Conservation (phyloP, 2,113 vertebrate species). For the Carassius carassius region DNA sequence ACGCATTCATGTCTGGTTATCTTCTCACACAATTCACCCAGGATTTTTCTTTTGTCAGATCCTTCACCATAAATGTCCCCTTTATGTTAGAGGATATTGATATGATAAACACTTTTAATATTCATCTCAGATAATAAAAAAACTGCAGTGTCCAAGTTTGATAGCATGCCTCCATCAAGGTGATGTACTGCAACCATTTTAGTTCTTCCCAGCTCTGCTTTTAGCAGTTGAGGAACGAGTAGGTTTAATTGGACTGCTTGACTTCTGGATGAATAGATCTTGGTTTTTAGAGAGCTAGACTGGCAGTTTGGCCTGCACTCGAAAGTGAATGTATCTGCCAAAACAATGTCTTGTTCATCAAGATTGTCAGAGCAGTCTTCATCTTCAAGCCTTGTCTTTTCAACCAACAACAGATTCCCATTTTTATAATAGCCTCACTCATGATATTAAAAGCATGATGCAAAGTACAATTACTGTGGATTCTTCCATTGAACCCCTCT, state of each 20-base stretch:
- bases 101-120: conserved; percentile 62
- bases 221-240: conserved; percentile 62
- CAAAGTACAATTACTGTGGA: neutral
- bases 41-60: neutral
- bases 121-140: conserved; percentile 67
- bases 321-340: conserved; percentile 61
- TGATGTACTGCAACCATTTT: conserved; percentile 71
- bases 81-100: conserved; percentile 29
- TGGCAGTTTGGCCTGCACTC: conserved; percentile 66
- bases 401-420: conserved; percentile 35
- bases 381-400: conserved; percentile 29
- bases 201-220: conserved; percentile 62
- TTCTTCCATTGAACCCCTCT: neutral
- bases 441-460: conserved; percentile 51
- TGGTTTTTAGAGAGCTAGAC: conserved; percentile 65
- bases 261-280: conserved; percentile 74
- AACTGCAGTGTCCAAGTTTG: conserved; percentile 53
- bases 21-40: neutral
- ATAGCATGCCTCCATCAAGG: conserved; percentile 59
- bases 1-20: neutral
- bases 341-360: conserved; percentile 57
- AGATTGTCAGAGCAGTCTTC: conserved; percentile 26
- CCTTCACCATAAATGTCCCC: conserved; percentile 34
- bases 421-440: conserved; percentile 40
- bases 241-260: conserved; percentile 70